These are phyloP conservation scores for Drosophila koepferae DNA, from an alignment of 2,888 invertebrate species.

Conservation along the genomic window DNA sequence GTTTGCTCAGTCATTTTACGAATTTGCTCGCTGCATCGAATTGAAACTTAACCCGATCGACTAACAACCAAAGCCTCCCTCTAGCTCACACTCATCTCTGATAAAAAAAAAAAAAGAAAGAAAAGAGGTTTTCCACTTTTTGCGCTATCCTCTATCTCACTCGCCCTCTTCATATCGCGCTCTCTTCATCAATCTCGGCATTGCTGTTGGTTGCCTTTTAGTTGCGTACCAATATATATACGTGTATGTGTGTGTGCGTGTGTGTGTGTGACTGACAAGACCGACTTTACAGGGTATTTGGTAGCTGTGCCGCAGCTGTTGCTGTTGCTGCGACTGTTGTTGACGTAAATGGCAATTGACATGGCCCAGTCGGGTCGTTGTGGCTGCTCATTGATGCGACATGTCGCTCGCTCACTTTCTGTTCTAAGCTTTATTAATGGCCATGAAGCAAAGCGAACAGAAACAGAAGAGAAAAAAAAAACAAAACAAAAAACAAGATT, in stretches of 20 bases:
- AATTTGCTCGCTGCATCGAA: constrained; percentile 74
- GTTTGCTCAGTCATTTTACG: constrained; percentile 81
- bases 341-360: constrained; percentile 17
- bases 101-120: neutral
- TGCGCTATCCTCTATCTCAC: neutral
- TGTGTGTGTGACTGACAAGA: neutral
- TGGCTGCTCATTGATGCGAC: constrained; percentile 57
- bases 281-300: constrained; percentile 11
- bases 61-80: constrained; percentile 9
- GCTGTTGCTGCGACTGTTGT: no score
- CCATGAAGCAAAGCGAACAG: neutral
- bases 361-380: constrained; percentile 8
- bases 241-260: neutral
- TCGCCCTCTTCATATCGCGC: neutral
- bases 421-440: constrained; percentile 64
- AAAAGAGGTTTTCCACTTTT: neutral
- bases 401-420: constrained; percentile 32
- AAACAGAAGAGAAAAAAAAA: no score
- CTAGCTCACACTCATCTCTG: neutral
- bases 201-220: constrained; percentile 16
- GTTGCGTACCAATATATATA: neutral
- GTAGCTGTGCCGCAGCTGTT: neutral
- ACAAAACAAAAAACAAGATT: neutral
- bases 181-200: constrained; percentile 9
- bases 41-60: constrained; percentile 50